A percentile compares a stretch with the other conserved stretches of the same genome.
phyloP scores from a whole-genome alignment of 2,888 invertebrate genomes.

The Dryadula phaetusa region DNA sequence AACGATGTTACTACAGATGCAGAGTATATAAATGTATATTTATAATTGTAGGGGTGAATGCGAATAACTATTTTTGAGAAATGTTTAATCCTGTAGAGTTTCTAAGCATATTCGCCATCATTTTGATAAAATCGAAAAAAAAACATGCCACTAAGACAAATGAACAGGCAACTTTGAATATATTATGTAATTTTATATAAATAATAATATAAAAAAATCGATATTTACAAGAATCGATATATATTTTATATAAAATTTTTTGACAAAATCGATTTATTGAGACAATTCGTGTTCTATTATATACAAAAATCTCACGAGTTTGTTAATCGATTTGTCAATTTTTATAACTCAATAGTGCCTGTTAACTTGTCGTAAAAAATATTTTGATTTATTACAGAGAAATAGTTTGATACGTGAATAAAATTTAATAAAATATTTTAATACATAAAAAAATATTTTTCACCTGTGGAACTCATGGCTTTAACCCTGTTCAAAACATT shows the following conservation, averaged over 20 bases:
- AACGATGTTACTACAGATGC: not conserved
- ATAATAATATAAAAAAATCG: not conserved
- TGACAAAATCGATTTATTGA: not conserved
- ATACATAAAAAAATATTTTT: not conserved
- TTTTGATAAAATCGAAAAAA: not conserved
- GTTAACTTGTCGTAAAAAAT: not conserved
- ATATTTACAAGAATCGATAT: not conserved
- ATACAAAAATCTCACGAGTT: not conserved
- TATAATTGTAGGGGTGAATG: not conserved
- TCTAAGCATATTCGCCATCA: not conserved
- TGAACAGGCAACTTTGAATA: not conserved
- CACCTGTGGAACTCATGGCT: not conserved
- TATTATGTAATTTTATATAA: not conserved
- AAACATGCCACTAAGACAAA: no score
- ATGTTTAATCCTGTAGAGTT: slow-evolving; percentile 9
- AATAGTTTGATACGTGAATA: not conserved
- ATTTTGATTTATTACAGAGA: not conserved
- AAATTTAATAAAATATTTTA: not conserved
- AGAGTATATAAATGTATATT: not conserved
- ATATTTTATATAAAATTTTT: slow-evolving; percentile 7
- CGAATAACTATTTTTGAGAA: slow-evolving; percentile 1
- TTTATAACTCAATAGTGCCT: not conserved
- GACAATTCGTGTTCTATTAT: not conserved
- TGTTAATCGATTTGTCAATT: not conserved
- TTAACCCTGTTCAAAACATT: not conserved